These are phyloP conservation scores for Zonitis immaculata DNA, from an alignment of 2,888 invertebrate species.

Conservation along the genomic window DNA sequence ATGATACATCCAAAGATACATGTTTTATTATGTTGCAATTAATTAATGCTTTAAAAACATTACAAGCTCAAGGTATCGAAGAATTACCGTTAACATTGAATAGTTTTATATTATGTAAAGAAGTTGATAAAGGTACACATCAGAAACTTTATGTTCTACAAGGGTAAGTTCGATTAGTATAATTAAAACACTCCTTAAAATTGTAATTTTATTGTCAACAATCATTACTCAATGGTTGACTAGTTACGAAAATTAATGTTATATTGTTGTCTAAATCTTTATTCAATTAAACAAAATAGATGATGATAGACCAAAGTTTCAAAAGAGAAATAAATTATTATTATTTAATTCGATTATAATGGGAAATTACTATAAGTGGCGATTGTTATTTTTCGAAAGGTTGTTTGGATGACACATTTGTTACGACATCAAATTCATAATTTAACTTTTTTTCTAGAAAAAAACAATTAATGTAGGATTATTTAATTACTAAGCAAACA, in stretches of 20 bases:
- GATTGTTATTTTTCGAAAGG: too few species aligned
- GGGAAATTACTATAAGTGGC: too few species aligned
- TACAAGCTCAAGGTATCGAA: slow-evolving; percentile 79
- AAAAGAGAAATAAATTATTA: too few species aligned
- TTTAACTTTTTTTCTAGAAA: background rate
- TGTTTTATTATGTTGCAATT: slow-evolving; percentile 76
- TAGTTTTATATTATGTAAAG: slow-evolving; percentile 69
- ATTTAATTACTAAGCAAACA: too few species aligned
- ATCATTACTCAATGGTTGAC: too few species aligned
- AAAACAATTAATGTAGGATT: too few species aligned
- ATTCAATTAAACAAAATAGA: background rate
- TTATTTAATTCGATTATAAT: too few species aligned
- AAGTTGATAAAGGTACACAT: slow-evolving; percentile 56
- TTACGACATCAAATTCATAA: background rate
- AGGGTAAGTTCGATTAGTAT: slow-evolving; percentile 54
- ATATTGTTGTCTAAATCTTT: too few species aligned
- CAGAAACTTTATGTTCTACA: slow-evolving; percentile 70
- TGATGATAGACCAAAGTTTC: too few species aligned
- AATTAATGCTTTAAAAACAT: slow-evolving; percentile 73
- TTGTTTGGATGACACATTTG: background rate
- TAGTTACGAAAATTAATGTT: too few species aligned
- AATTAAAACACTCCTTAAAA: background rate
- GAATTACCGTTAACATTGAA: slow-evolving; percentile 67
- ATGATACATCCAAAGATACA: slow-evolving; percentile 58
- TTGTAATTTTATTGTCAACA: background rate